Evolutionary conservation across 2,888 invertebrate species (phyloP), one percentile per base, ranked within the genome.

Genomic region (Willowsia nigromaculata): DNA sequence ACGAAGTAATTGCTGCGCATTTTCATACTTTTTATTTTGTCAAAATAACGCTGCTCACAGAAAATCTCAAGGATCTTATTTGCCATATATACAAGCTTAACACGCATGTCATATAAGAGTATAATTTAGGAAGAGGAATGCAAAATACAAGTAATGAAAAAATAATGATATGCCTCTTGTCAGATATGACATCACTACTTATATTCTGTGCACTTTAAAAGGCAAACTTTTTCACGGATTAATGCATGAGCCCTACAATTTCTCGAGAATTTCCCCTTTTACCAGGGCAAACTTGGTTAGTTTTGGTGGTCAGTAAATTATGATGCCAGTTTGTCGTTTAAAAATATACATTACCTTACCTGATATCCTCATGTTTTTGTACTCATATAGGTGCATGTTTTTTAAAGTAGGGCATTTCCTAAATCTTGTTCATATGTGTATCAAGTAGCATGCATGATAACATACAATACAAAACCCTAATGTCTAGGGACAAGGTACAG

Each of bases 261-360:
- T 47, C 22, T 5, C 53, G 47, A 25, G 7, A 27, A 37, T 4
- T 33, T n/a, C n/a, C n/a, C n/a, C n/a, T n/a, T 13, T 13, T 33
- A 78, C 78, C 53, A 74, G 13, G 25, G 27, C 18, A 40, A 78
- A 78, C 5, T 30, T 13, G 53, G 78, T 78, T 78, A 15, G 78
- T 53, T 53, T 78, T 53, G 30, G 78, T 53, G 78, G 78, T 78
- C 78, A 78, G 25, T 50, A 25, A 50, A 50, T 15, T 3, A 50
- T 11, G 15, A 50, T 11, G n/a, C 50, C 15, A 50, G 9, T 50
- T 37, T 6, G 9, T n/a, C n/a, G n/a, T n/a, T n/a, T 37, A 37
- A 4, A 37, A 4, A 37, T 37, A 9, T 37, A 4, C 9, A 37
- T 37, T 6, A 37, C 37, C 9, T 6, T 37, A 37, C 4, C 37